Evolutionary conservation across 2,888 invertebrate species (phyloP), one percentile per base, ranked within the genome.

Genomic region (Synanthedon myopaeformis): DNA sequence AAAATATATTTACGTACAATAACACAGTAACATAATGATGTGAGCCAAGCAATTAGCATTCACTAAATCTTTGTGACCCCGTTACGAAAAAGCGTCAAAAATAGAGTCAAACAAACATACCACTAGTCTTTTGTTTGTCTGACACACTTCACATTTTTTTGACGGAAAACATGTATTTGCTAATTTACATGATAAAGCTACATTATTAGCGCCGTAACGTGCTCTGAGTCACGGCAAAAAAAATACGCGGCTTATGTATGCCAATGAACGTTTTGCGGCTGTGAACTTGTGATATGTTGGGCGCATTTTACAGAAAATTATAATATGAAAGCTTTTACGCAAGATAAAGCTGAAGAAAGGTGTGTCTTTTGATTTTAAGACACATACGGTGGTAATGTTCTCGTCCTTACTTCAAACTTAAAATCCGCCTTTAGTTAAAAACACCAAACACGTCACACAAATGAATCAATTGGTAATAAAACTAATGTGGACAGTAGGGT

Each of bases 171-270:
- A 58, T 55, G 55, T 56, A 62, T 64, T 65, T 58, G 56, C 57
- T 60, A 59, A 66, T 70, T 69, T 66, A 60, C 66, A 69, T 69
- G 54, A 69, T 65, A 69, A 69, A 64, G 56, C 42, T 57, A 55
- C 56, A 51, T 61, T 45, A 64, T 70, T 68, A 67, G 58, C 65
- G 59, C 57, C 58, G 54, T 41, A 8, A 17, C 52, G 51, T 56
- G 52, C 53, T 45, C 51, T 61, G 63, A 67, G 54, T 65, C 61
- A 65, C 53, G 52, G 14, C 13, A 45, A 6, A 49, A 49, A 49
- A 49, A 58, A 59, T 55, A 60, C 55, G 54, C 55, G 51, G 41
- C 17, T 56, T 59, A 60, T 55, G 55, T 62, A 59, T 67, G 68
- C 62, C 70, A 62, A 63, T 58, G 67, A 62, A 53, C 65, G 56